Evolutionary conservation across 1,140 invertebrate species (phyloP).

Genomic region (Pseudomyrmex cubaensis): DNA sequence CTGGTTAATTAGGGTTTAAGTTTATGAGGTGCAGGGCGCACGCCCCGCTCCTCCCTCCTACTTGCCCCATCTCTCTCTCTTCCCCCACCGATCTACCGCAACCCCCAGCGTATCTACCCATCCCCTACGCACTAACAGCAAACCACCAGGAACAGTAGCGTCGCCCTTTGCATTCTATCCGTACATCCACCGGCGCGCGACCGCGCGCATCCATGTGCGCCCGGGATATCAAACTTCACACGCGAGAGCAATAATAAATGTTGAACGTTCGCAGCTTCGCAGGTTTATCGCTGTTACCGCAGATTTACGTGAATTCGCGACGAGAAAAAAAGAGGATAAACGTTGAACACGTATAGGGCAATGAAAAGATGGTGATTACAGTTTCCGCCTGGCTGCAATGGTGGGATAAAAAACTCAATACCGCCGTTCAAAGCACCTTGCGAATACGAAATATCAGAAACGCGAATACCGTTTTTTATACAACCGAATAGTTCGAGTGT

Average conservation of each 20-base stretch:
- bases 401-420: conserved; percentile 68
- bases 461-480: too few species aligned
- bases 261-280: conserved; percentile 74
- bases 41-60: conserved; percentile 72
- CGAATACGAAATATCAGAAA: background rate
- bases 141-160: conserved; percentile 66
- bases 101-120: conserved; percentile 71
- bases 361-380: conserved; percentile 69
- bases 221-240: conserved; percentile 81
- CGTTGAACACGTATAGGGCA: conserved; percentile 44
- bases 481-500: too few species aligned
- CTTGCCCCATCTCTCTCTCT: conserved; percentile 49
- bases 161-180: conserved; percentile 71
- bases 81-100: conserved; percentile 39
- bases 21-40: conserved; percentile 86
- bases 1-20: conserved; percentile 86
- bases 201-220: conserved; percentile 69
- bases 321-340: conserved; percentile 64
- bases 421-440: conserved; percentile 33
- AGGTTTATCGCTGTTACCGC: conserved; percentile 74
- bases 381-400: conserved; percentile 50
- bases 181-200: conserved; percentile 64
- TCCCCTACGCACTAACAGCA: conserved; percentile 66
- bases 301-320: conserved; percentile 70
- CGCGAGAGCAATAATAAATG: conserved; percentile 78